Percentiles rank a stretch among this genome's conserved stretches.
phyloP scores from a whole-genome alignment of 2,888 invertebrate species.

The Hypomecis atomaria region DNA sequence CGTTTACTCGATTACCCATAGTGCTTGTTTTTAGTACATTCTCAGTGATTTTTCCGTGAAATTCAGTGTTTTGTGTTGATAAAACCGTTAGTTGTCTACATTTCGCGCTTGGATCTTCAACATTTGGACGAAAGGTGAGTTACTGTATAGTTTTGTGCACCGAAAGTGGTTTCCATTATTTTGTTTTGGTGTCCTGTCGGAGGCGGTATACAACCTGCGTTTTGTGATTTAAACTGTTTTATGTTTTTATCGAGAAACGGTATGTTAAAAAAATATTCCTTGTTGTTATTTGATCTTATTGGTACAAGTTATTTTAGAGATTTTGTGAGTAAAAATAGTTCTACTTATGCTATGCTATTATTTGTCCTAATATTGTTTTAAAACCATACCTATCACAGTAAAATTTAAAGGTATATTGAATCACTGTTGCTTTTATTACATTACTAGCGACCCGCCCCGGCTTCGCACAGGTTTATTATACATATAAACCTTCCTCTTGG shows the following conservation, averaged over 20 bases:
- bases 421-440: too few species aligned
- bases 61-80: slow-evolving; percentile 14
- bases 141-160: background rate
- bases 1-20: slow-evolving; percentile 3
- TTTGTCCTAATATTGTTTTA: too few species aligned
- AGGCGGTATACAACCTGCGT: background rate
- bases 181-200: slow-evolving; percentile 28
- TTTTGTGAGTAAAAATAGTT: too few species aligned
- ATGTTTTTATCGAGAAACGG: background rate
- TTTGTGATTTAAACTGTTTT: background rate
- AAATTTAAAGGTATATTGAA: too few species aligned
- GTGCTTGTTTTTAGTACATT: slow-evolving; percentile 24
- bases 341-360: too few species aligned
- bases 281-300: slow-evolving; percentile 1
- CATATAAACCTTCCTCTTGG: too few species aligned
- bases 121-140: slow-evolving; percentile 18
- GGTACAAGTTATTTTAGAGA: too few species aligned
- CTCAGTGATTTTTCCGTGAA: slow-evolving; percentile 22
- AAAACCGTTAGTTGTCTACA: slow-evolving; percentile 10
- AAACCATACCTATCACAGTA: too few species aligned
- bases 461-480: too few species aligned
- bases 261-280: background rate
- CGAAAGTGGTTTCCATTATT: slow-evolving; percentile 23
- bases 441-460: too few species aligned
- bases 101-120: slow-evolving; percentile 2